phyloP scores from a whole-genome alignment of 2,113 vertebrate genomes.

The Platichthys flesus region DNA sequence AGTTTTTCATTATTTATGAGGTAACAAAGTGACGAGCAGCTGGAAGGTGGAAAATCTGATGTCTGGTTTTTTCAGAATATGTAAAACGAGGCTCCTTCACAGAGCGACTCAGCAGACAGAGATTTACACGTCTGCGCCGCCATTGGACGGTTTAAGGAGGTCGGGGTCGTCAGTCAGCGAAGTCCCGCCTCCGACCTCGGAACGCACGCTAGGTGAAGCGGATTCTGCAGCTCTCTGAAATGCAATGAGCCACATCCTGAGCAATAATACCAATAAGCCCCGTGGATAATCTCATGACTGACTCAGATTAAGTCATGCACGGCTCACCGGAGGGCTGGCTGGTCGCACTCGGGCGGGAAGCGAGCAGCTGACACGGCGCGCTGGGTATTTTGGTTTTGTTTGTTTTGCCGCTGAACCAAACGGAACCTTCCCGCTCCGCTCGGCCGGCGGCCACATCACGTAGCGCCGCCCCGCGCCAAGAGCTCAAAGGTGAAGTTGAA shows the following conservation, averaged over 20 bases:
- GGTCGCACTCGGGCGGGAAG: not conserved
- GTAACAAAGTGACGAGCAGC: not conserved
- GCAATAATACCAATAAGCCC: conserved; percentile 81
- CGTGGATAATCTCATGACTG: conserved; percentile 77
- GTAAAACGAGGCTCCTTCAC: not conserved
- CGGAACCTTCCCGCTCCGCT: not conserved
- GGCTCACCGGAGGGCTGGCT: not conserved
- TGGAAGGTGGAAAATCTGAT: too few relatives aligned
- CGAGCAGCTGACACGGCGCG: conserved; percentile 15
- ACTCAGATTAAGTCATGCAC: conserved; percentile 75
- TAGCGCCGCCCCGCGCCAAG: not conserved
- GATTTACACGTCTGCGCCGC: conserved; percentile 22
- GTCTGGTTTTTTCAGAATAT: not conserved
- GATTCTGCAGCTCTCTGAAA: conserved; percentile 68
- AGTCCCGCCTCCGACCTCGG: conserved; percentile 30
- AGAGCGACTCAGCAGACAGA: conserved; percentile 22
- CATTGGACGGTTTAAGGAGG: conserved; percentile 52
- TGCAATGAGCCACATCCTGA: conserved; percentile 75
- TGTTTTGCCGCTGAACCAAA: not conserved
- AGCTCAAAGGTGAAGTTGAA: conserved; percentile 59
- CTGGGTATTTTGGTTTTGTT: not conserved
- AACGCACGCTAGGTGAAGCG: conserved; percentile 67
- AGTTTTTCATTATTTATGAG: too few relatives aligned
- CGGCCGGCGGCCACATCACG: not conserved
- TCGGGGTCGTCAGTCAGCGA: conserved; percentile 31